phyloP scores from a whole-genome alignment of 2,797 vertebrate genomes.

The Pyrrhura leucotis region DNA sequence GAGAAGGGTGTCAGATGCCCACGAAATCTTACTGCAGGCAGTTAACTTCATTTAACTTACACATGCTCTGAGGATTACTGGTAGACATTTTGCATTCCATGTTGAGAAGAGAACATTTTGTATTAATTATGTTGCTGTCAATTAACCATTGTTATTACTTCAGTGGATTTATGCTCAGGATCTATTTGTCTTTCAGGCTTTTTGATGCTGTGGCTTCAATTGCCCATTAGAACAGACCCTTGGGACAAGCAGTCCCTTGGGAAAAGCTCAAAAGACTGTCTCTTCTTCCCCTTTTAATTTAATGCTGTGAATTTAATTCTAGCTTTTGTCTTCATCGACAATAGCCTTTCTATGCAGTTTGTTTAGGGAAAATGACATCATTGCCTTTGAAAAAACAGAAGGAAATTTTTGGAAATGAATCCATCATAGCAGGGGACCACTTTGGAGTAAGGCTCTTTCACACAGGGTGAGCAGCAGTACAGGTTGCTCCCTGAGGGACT shows the following conservation, averaged over 20 bases:
- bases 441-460: background rate
- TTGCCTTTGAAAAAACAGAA: background rate
- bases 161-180: background rate
- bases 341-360: background rate
- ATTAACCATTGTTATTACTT: background rate
- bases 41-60: background rate
- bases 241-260: background rate
- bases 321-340: background rate
- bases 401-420: slow-evolving; percentile 27
- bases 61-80: background rate
- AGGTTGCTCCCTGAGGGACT: background rate
- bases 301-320: background rate
- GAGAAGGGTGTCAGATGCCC: background rate
- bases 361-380: slow-evolving; percentile 19
- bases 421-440: background rate
- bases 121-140: background rate
- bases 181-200: background rate
- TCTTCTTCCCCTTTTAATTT: background rate
- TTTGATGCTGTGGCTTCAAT: background rate
- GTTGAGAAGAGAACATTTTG: background rate
- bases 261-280: background rate
- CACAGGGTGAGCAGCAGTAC: background rate
- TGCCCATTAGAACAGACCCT: background rate
- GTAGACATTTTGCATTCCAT: background rate
- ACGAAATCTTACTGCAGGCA: background rate